Evolutionary conservation across 2,113 vertebrate genomes (phyloP), one percentile per base, ranked within the genome.

Genomic region (Thomomys bottae): DNA sequence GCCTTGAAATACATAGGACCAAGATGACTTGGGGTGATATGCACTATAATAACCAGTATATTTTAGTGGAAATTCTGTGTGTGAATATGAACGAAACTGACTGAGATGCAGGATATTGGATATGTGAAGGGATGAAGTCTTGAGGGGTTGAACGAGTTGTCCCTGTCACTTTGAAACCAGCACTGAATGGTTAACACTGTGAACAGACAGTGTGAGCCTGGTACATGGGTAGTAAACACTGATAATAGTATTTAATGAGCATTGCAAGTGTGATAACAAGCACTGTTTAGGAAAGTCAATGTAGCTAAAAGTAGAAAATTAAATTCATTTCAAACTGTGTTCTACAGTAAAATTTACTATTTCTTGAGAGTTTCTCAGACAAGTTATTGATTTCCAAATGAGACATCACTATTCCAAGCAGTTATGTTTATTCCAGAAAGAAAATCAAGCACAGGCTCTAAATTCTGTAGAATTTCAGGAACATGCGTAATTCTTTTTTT

Each of bases 321-420:
- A 86, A 54, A 84, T 73, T 3, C 49, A 88, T 81, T 84, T 70
- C 42, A 36, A 59, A 38, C 30, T 73, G 38, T 8, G 28, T 21
- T 75, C 73, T 63, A 42, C 32, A 87, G 49, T 54, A 88, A 70
- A 88, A 84, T 77, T 86, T 88, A 20, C 30, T 34, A 70, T 88
- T 71, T 67, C 4, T 20, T 67, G 3, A 40, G 79, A 83, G 23
- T 32, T 85, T 57, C 71, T 75, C 66, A 34, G 8, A 4, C 6
- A 87, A 63, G 80, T 63, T 68, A 64, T 54, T 84, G 82, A 85
- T 54, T 92, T 92, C 32, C 70, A 92, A 87, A 30, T 78, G 49
- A 66, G 71, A 40, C 80, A 64, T 23, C 42, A 72, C 78, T 82
- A 61, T 84, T 84, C 14, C 42, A 90, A 91, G 67, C 7, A 78